A percentile compares a stretch with the other conserved stretches of the same genome.
These are phyloP conservation scores for Clupea harengus DNA, from an alignment of 2,113 vertebrate genomes.

Conservation along the genomic window DNA sequence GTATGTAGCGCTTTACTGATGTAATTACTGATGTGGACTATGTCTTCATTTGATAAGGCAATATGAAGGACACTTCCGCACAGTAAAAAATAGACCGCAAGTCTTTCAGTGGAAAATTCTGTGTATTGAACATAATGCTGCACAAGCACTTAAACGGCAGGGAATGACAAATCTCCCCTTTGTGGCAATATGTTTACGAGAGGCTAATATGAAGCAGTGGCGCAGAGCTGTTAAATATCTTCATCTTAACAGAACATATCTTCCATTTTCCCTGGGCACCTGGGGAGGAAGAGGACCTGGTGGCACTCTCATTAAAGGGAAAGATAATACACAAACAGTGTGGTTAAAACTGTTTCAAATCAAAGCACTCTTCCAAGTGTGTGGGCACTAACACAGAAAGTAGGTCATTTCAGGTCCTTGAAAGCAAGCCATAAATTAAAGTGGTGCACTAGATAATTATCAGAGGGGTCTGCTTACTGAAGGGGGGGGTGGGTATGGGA, in stretches of 20 bases:
- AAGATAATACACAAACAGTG: constrained; percentile 16
- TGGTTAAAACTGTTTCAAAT: constrained; percentile 11
- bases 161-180: neutral
- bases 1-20: constrained; percentile 31
- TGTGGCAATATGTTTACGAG: neutral
- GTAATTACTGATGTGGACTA: constrained; percentile 51
- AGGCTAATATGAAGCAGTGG: neutral
- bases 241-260: neutral
- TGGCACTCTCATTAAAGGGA: neutral
- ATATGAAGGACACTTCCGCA: neutral
- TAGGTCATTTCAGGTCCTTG: constrained; percentile 72
- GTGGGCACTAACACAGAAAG: constrained; percentile 57
- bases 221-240: neutral
- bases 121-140: neutral
- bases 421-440: constrained; percentile 67
- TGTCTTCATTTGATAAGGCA: constrained; percentile 38
- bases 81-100: neutral
- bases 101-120: neutral
- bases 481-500: constrained; percentile 34
- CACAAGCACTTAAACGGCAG: neutral
- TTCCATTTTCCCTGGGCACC: neutral
- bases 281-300: neutral
- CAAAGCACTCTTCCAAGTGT: constrained; percentile 13
- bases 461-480: constrained; percentile 39
- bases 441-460: constrained; percentile 67